Base-by-base conservation (phyloP, 2,888 invertebrate genomes). In the Isotomurus palustris region DNA sequence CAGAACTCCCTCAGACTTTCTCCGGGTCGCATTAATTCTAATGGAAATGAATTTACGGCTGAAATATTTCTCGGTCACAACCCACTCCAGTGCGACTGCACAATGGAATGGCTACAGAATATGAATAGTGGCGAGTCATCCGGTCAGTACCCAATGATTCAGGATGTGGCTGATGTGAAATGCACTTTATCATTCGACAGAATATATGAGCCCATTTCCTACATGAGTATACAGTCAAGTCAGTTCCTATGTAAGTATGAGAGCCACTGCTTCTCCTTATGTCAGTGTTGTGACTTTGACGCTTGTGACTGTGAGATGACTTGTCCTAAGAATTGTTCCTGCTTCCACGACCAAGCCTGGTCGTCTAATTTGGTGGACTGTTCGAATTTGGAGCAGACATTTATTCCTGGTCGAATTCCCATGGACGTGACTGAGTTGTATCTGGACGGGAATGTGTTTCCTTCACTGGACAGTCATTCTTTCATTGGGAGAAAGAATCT, bases 301-400 rank as follows among this genome's bases (percentile, higher is more conserved):
- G 88, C 88, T 32, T 92, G 91, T 75, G 91, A 92, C 76, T 92
- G 91, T 78, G 88, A 91, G 80, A 90, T 90, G 86, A 88, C 87
- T 50, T 92, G 91, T 73, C 91, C 91, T 24, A 81, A 81, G 55
- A 88, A 88, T 73, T 92, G 91, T 77, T 86, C 87, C 54, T 92
- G 91, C 76, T 91, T 88, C 77, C 88, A 89, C 74, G 91, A 91
- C 76, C 86, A 88, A 73, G 85, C 86, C 24, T 91, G 89, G 87
- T 83, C 85, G 43, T 87, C 88, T 21, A 90, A 90, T 77, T 86
- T 90, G 47, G 88, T 90, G 50, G 88, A 89, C 75, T 90, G 90
- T 73, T 85, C 86, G 47, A 72, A 60, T 52, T 56, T 71, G 68
- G 48, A 68, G 52, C 56, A 64, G 56, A 80, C 79, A 60, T 82